Percentiles rank a stretch among this genome's conserved stretches.
Conservation (phyloP, 1,140 invertebrate species). For the Trachymyrmex septentrionalis region DNA sequence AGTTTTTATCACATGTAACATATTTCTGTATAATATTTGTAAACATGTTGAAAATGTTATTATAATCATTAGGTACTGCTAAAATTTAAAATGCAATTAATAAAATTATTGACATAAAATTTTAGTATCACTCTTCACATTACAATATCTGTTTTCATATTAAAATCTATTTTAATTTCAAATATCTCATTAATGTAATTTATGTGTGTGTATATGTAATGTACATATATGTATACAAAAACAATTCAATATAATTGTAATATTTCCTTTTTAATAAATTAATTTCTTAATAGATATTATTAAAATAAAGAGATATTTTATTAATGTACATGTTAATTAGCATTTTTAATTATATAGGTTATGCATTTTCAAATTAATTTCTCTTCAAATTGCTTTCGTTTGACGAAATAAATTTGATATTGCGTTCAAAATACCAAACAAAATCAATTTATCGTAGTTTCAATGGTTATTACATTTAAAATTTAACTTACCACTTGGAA, state of each 20-base stretch:
- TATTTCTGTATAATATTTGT: background rate
- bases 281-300: constrained; percentile 1
- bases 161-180: constrained; percentile 14
- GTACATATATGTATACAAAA: background rate
- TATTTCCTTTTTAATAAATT: constrained; percentile 5
- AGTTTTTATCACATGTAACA: background rate
- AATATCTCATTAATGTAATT: constrained; percentile 33
- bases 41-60: background rate
- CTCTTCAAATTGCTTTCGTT: background rate
- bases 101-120: background rate
- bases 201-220: background rate
- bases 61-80: background rate
- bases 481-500: background rate
- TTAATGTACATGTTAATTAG: constrained; percentile 11
- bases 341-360: background rate
- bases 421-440: background rate
- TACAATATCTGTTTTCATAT: background rate
- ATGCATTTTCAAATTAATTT: background rate
- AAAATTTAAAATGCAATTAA: background rate
- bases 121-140: background rate
- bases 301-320: constrained; percentile 5
- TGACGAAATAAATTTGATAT: background rate
- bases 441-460: constrained; percentile 6
- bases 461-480: background rate
- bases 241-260: background rate